Percentiles rank a stretch among this genome's conserved stretches.
Evolutionary conservation across 2,797 vertebrate species (phyloP).

Genomic region (Acestrorhynchus altus): DNA sequence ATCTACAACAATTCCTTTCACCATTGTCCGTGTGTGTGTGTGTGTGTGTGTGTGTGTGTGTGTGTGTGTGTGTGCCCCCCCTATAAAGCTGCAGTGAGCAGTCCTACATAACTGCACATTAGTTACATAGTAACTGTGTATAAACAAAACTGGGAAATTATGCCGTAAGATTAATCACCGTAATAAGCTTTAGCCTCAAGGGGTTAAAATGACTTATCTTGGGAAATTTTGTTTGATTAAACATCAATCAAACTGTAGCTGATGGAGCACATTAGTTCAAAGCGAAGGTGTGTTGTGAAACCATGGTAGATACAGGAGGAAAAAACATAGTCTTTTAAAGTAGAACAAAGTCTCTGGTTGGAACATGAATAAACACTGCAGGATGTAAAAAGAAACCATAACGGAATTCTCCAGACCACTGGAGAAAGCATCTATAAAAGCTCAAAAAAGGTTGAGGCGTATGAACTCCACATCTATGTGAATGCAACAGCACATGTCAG

Average conservation of each 20-base stretch:
- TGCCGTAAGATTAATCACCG: background rate
- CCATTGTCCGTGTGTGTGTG: constrained; percentile 51
- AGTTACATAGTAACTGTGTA: background rate
- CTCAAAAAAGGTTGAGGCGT: background rate
- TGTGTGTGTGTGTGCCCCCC: constrained; percentile 17
- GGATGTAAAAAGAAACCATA: background rate
- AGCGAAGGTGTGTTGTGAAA: background rate
- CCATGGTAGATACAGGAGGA: background rate
- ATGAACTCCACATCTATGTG: background rate
- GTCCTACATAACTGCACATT: background rate
- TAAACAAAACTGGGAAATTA: background rate
- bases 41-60: constrained; percentile 35
- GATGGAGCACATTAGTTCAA: constrained; percentile 20
- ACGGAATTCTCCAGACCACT: background rate
- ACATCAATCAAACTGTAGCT: background rate
- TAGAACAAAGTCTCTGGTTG: background rate
- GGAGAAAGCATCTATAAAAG: background rate
- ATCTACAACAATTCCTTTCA: constrained; percentile 55
- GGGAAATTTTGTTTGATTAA: background rate
- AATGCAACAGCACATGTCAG: background rate
- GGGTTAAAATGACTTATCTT: background rate
- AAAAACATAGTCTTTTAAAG: background rate
- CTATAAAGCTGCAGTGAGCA: background rate
- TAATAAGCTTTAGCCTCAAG: background rate
- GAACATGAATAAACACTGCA: background rate